Evolutionary conservation across 2,113 vertebrate species (phyloP).

Genomic region (Scatophagus argus): DNA sequence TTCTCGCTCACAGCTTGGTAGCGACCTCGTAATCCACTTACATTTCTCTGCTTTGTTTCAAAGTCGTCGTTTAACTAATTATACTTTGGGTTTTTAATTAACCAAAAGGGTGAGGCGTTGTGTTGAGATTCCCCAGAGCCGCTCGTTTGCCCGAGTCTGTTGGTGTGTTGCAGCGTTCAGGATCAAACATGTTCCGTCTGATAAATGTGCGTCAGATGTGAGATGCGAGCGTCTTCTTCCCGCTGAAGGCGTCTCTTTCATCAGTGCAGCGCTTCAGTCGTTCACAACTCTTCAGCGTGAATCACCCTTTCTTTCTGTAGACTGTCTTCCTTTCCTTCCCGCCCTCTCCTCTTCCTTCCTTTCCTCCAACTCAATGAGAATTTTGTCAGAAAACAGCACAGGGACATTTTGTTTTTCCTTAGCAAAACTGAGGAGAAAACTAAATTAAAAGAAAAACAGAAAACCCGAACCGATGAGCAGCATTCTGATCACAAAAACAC

Average conservation of each 20-base stretch:
- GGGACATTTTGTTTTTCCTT: background rate
- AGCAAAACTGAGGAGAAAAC: background rate
- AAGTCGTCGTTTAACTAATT: constrained; percentile 39
- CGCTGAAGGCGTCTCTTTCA: background rate
- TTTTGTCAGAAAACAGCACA: background rate
- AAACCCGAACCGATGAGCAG: too few species aligned
- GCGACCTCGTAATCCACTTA: constrained; percentile 16
- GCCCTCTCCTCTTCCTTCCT: background rate
- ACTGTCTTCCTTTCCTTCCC: background rate
- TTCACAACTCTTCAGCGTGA: too few species aligned
- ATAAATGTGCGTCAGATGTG: background rate
- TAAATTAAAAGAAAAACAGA: too few species aligned
- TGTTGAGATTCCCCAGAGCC: background rate
- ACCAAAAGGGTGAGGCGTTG: background rate
- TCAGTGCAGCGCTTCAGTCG: background rate
- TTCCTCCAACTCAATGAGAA: background rate
- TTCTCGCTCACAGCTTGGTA: constrained; percentile 8
- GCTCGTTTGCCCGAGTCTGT: background rate
- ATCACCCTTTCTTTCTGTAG: background rate
- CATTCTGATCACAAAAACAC: too few species aligned
- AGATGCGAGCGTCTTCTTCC: background rate
- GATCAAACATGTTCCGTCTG: constrained; percentile 15
- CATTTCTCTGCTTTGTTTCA: constrained; percentile 30
- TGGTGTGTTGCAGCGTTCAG: background rate
- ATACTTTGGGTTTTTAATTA: constrained; percentile 30